Percentiles rank a stretch among this genome's conserved stretches.
Evolutionary conservation across 2,888 invertebrate species (phyloP).

Genomic region (Netelia inedita): DNA sequence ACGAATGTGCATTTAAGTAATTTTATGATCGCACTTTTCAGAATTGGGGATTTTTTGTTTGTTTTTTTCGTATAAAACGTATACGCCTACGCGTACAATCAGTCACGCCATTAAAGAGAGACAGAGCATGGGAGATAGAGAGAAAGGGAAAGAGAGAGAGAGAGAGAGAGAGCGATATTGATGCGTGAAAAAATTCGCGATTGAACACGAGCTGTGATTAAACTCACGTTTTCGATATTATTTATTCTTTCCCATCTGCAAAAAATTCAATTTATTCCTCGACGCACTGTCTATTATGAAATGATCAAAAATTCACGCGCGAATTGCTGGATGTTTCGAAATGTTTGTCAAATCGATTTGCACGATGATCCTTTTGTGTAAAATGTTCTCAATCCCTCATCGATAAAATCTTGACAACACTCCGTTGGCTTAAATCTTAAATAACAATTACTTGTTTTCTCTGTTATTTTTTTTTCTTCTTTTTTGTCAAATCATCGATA

Average conservation of each 20-base stretch:
- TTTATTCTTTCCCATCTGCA: not conserved
- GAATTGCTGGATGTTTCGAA: not conserved
- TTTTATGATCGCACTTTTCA: conserved; percentile 26
- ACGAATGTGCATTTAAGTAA: conserved; percentile 28
- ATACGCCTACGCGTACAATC: conserved; percentile 38
- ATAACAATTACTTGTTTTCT: conserved; percentile 2
- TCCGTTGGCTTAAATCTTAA: not conserved
- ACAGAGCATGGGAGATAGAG: not conserved
- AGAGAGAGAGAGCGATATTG: conserved; percentile 17
- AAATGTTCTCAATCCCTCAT: not conserved
- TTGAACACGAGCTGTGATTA: not conserved
- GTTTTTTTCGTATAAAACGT: conserved; percentile 45
- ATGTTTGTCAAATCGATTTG: not conserved
- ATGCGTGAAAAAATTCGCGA: conserved; percentile 22
- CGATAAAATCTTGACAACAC: not conserved
- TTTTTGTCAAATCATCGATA: no score
- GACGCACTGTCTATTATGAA: not conserved
- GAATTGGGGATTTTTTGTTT: not conserved
- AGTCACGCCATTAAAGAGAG: conserved; percentile 45
- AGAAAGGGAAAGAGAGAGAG: not conserved
- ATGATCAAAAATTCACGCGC: not conserved
- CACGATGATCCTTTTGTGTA: not conserved
- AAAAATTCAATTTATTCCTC: not conserved
- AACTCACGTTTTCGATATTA: not conserved
- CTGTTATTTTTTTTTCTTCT: no score